Percentiles rank a stretch among this genome's conserved stretches.
These are phyloP conservation scores for Aphrophora alni DNA, from an alignment of 2,888 invertebrate species.

Conservation along the genomic window DNA sequence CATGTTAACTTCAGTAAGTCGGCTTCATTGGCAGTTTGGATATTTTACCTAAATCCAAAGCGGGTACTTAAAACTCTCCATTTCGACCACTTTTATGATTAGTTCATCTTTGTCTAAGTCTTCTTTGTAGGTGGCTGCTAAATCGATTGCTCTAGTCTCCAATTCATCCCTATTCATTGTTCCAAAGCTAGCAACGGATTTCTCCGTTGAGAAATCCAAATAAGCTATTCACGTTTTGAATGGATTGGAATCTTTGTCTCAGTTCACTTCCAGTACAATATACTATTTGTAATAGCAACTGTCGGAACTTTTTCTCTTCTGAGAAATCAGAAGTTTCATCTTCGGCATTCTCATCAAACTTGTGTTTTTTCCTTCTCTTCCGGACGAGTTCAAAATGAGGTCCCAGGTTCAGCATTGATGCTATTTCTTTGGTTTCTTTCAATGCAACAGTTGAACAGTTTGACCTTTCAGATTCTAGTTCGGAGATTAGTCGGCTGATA, in stretches of 20 bases:
- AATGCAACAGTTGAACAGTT: neutral
- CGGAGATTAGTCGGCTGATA: neutral
- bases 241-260: neutral
- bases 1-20: neutral
- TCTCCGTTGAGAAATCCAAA: neutral
- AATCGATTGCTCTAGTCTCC: neutral
- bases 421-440: neutral
- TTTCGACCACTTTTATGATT: neutral
- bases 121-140: neutral
- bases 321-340: neutral
- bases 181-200: neutral
- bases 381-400: neutral
- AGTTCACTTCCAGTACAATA: neutral
- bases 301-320: neutral
- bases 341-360: neutral
- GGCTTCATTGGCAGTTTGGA: neutral
- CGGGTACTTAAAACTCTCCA: no score
- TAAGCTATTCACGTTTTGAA: neutral
- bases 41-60: neutral
- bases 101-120: neutral
- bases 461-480: neutral
- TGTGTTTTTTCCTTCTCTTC: neutral
- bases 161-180: neutral
- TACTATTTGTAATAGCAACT: neutral
- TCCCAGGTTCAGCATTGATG: neutral